Evolutionary conservation across 2,113 vertebrate genomes (phyloP).

Genomic region (Xiphias gladius): DNA sequence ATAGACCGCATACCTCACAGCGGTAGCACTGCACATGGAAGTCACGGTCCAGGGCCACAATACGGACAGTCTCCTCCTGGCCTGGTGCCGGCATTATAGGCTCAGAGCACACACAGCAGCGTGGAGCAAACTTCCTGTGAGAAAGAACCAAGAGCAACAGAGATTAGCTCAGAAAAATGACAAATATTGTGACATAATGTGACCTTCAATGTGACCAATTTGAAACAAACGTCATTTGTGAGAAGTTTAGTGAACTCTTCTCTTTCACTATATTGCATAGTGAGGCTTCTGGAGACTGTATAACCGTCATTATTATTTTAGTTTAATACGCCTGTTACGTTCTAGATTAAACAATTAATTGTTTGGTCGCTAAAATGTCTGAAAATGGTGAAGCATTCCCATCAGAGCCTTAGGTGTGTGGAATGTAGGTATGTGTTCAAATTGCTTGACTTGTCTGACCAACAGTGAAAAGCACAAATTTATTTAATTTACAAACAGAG

Average conservation of each 20-base stretch:
- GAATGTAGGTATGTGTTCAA: neutral
- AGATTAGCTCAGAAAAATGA: neutral
- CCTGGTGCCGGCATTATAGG: constrained; percentile 97
- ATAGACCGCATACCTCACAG: constrained; percentile 89
- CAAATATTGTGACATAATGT: neutral
- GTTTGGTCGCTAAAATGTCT: neutral
- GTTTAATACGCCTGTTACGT: no score
- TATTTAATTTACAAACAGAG: neutral
- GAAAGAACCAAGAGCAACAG: neutral
- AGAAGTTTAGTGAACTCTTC: neutral
- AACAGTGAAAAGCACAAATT: neutral
- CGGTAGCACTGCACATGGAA: constrained; percentile 99
- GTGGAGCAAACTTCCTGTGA: constrained; percentile 95
- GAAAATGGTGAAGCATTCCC: neutral
- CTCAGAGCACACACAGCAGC: constrained; percentile 96
- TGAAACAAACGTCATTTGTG: neutral
- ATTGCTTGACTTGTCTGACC: neutral
- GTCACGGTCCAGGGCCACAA: constrained; percentile 97
- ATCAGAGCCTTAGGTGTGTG: neutral
- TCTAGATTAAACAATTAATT: neutral
- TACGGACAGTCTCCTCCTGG: constrained; percentile 98
- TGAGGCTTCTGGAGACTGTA: neutral
- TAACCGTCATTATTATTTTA: no score
- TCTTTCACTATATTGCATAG: neutral
- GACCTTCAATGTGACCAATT: neutral